These are phyloP conservation scores for Myopa testacea DNA, from an alignment of 2,888 invertebrate species.

Conservation along the genomic window DNA sequence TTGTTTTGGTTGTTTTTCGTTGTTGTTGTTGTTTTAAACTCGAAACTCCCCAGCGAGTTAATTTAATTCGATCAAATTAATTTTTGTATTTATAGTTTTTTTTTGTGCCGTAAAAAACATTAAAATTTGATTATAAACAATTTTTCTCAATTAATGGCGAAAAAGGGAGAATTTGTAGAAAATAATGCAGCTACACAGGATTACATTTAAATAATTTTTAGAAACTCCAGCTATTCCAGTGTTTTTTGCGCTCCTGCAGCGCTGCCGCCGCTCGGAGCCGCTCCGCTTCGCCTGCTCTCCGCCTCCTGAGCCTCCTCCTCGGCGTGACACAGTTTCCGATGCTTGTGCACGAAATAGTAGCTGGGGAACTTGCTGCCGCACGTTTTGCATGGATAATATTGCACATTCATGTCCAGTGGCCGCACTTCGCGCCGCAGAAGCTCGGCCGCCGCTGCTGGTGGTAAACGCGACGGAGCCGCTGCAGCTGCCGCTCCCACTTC, in stretches of 20 bases:
- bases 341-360: conserved; percentile 94
- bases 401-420: conserved; percentile 81
- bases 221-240: not conserved
- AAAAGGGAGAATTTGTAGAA: not conserved
- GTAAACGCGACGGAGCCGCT: conserved; percentile 24
- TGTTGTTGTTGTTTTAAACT: conserved; percentile 5
- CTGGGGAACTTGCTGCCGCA: conserved; percentile 93
- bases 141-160: conserved; percentile 50
- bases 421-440: conserved; percentile 72
- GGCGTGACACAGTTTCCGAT: conserved; percentile 86
- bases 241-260: not conserved
- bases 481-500: conserved; percentile 20
- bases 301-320: conserved; percentile 61
- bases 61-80: conserved; percentile 67
- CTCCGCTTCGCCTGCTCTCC: conserved; percentile 7
- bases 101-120: conserved; percentile 20
- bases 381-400: conserved; percentile 93
- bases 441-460: conserved; percentile 47
- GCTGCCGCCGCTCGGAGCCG: conserved; percentile 28
- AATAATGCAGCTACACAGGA: not conserved
- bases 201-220: not conserved
- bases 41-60: conserved; percentile 58
- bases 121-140: conserved; percentile 25
- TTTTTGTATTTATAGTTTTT: conserved; percentile 50
- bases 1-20: conserved; percentile 17